Conservation (phyloP, 1,140 invertebrate genomes). For the Drosophila rhopaloa region DNA sequence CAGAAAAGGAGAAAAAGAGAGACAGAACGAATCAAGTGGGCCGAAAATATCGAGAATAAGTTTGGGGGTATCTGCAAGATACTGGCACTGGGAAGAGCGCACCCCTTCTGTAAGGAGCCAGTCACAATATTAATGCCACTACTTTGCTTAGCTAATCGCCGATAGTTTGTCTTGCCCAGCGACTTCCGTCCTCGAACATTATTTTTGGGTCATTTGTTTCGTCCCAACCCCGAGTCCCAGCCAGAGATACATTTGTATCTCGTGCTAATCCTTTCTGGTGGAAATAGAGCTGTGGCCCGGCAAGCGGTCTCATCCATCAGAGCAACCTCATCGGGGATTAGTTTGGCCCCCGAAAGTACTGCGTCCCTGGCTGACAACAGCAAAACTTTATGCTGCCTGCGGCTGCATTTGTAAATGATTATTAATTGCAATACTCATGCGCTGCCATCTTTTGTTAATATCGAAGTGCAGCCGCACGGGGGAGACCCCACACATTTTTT, state of each 20-base stretch:
- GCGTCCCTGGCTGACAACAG: conserved; percentile 47
- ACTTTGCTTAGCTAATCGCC: conserved; percentile 66
- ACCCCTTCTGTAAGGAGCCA: conserved; percentile 20
- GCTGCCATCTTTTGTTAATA: conserved; percentile 46
- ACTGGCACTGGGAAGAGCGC: not conserved
- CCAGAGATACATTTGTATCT: conserved; percentile 63
- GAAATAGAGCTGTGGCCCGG: conserved; percentile 60
- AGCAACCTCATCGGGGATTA: conserved; percentile 63
- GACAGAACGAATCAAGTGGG: not conserved
- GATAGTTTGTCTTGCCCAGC: conserved; percentile 62
- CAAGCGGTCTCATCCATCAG: conserved; percentile 56
- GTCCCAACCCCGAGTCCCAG: conserved; percentile 20
- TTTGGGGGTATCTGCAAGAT: not conserved
- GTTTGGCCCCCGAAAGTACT: conserved; percentile 47
- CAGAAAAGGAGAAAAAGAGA: not conserved
- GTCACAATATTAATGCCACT: conserved; percentile 60
- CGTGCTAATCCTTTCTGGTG: conserved; percentile 71
- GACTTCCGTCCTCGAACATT: conserved; percentile 62
- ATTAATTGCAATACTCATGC: conserved; percentile 73
- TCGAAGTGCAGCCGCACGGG: conserved; percentile 34
- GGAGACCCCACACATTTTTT: conserved; percentile 54
- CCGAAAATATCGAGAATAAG: conserved; percentile 15
- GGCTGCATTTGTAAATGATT: conserved; percentile 69
- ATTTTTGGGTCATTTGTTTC: conserved; percentile 68
- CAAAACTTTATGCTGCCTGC: conserved; percentile 25